Percentiles rank a stretch among this genome's conserved stretches.
phyloP scores from a whole-genome alignment of 1,140 invertebrate species.

The Olivierus martensii region DNA sequence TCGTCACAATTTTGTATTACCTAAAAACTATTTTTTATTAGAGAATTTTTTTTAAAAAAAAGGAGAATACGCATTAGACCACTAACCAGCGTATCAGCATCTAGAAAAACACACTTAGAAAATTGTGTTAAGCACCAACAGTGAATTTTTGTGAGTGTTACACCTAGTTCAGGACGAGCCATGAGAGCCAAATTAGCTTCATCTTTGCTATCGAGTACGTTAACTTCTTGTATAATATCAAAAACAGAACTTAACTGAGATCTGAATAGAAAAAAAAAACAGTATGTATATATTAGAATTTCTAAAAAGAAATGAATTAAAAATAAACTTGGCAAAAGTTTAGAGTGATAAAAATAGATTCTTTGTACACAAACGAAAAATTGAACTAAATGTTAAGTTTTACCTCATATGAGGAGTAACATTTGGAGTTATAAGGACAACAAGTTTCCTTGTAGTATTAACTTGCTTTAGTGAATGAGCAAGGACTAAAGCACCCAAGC shows the following conservation, averaged over 20 bases:
- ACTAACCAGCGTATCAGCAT: conserved; percentile 72
- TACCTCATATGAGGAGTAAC: conserved; percentile 75
- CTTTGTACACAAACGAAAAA: neutral
- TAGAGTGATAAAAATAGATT: too few relatives aligned
- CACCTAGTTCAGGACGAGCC: conserved; percentile 76
- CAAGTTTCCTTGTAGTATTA: conserved; percentile 57
- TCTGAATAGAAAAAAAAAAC: conserved; percentile 34
- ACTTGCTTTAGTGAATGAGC: conserved; percentile 68
- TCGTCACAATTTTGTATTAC: conserved; percentile 82
- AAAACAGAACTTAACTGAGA: conserved; percentile 55
- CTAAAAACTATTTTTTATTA: neutral
- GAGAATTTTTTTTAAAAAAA: neutral
- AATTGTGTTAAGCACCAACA: conserved; percentile 80
- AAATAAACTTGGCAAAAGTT: too few relatives aligned
- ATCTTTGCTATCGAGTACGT: conserved; percentile 81
- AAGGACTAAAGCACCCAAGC: conserved; percentile 77
- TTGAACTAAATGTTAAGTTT: conserved; percentile 3
- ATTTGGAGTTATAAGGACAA: conserved; percentile 68
- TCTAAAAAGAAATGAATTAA: neutral
- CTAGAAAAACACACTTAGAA: conserved; percentile 87
- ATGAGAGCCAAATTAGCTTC: conserved; percentile 74
- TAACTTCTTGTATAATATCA: conserved; percentile 65
- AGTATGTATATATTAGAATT: neutral
- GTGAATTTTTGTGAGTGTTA: conserved; percentile 93
- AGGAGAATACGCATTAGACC: neutral